Evolutionary conservation across 2,113 vertebrate species (phyloP).

Genomic region (Heterotilapia buettikoferi): DNA sequence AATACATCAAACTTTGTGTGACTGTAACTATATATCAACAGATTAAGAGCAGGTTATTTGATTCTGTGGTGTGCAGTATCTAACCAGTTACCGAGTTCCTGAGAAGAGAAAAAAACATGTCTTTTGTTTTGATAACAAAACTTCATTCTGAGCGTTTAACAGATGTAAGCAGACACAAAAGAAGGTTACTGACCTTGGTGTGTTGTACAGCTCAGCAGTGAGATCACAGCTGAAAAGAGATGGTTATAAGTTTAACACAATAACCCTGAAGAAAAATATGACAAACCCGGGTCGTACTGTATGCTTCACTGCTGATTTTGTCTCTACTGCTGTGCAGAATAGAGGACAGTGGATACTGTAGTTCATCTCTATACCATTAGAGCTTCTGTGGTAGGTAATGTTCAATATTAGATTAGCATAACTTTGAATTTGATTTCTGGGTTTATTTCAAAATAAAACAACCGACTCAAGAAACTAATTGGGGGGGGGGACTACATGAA

Average conservation of each 20-base stretch:
- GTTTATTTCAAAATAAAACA: neutral
- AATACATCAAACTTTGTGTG: neutral
- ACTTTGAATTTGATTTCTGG: rapidly evolving
- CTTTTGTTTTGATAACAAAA: rapidly evolving
- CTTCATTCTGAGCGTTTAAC: neutral
- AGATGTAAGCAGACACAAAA: neutral
- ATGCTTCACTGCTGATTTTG: neutral
- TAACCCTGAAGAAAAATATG: rapidly evolving
- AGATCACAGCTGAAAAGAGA: rapidly evolving
- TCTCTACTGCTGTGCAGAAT: neutral
- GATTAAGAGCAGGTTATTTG: neutral
- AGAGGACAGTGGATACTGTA: neutral
- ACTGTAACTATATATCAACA: neutral
- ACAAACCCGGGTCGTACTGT: rapidly evolving
- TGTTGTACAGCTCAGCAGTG: rapidly evolving
- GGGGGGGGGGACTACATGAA: rapidly evolving
- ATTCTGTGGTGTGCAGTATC: neutral
- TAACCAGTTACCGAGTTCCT: rapidly evolving
- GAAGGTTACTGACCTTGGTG: neutral
- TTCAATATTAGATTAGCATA: neutral
- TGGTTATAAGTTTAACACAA: neutral
- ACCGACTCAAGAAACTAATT: neutral
- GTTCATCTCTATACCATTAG: neutral
- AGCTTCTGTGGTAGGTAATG: neutral
- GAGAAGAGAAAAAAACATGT: neutral